Percentiles rank a stretch among this genome's conserved stretches.
phyloP scores from a whole-genome alignment of 1,140 invertebrate genomes.

The Pissodes strobi region DNA sequence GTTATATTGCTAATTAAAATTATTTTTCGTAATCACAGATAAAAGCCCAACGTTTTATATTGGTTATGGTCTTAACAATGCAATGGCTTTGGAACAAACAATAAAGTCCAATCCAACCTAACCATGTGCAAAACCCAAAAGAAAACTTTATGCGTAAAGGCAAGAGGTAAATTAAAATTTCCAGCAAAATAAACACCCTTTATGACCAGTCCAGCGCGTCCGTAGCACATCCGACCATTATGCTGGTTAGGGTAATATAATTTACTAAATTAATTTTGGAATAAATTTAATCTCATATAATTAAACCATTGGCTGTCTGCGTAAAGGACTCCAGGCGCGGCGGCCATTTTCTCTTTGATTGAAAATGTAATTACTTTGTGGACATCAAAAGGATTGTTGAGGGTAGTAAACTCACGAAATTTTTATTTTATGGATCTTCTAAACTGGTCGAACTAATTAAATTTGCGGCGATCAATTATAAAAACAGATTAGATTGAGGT shows the following conservation, averaged over 20 bases:
- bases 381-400: conserved; percentile 34
- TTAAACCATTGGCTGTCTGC: conserved; percentile 36
- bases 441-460: conserved; percentile 12
- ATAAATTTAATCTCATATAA: conserved; percentile 38
- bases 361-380: conserved; percentile 38
- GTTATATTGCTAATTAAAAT: too few species aligned
- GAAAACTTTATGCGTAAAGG: too few species aligned
- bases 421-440: conserved; percentile 19
- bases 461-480: conserved; percentile 3
- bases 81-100: too few species aligned
- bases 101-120: too few species aligned
- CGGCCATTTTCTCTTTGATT: conserved; percentile 36
- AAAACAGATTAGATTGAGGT: background rate
- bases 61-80: too few species aligned
- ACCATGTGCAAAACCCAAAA: too few species aligned
- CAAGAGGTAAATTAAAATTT: conserved; percentile 8
- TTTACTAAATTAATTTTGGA: conserved; percentile 38
- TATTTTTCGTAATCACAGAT: too few species aligned
- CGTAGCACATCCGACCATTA: conserved; percentile 8
- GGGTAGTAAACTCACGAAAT: conserved; percentile 1
- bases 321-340: conserved; percentile 30
- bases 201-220: background rate
- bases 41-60: too few species aligned
- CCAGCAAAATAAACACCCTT: conserved; percentile 16
- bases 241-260: conserved; percentile 32